Conservation (phyloP, 2,797 vertebrate genomes). For the Australoheros facetus region DNA sequence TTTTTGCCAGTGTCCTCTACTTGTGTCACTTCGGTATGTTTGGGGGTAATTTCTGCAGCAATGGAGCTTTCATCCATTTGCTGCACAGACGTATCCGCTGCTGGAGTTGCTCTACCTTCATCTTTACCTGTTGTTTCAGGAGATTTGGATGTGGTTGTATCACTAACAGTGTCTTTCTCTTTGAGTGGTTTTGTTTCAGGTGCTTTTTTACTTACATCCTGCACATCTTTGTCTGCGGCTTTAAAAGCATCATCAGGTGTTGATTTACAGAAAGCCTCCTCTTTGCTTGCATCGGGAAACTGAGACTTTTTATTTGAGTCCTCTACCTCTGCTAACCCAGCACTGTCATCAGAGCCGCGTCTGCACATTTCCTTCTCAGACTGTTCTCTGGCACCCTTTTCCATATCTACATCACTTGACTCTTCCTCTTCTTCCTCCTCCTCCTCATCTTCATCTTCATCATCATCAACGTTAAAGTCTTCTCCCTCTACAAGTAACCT, state of each 20-base stretch:
- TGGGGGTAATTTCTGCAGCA: slow-evolving; percentile 10
- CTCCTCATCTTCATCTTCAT: slow-evolving; percentile 73
- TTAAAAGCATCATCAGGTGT: slow-evolving; percentile 33
- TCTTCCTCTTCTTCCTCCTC: slow-evolving; percentile 81
- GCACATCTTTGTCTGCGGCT: slow-evolving; percentile 22
- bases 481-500: slow-evolving; percentile 80
- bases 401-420: slow-evolving; percentile 89
- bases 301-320: slow-evolving; percentile 58
- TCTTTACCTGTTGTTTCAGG: slow-evolving; percentile 47
- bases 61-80: slow-evolving; percentile 11
- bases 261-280: slow-evolving; percentile 38
- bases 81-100: neutral
- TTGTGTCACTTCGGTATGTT: slow-evolving; percentile 42
- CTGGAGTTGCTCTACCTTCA: neutral
- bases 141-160: slow-evolving; percentile 35
- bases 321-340: slow-evolving; percentile 47
- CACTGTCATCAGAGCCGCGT: slow-evolving; percentile 48
- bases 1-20: slow-evolving; percentile 34
- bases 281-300: slow-evolving; percentile 41
- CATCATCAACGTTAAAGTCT: slow-evolving; percentile 75
- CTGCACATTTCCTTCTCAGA: slow-evolving; percentile 90
- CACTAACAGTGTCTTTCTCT: slow-evolving; percentile 63
- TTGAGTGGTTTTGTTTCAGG: slow-evolving; percentile 35
- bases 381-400: slow-evolving; percentile 93
- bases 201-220: slow-evolving; percentile 23